phyloP scores from a whole-genome alignment of 2,113 vertebrate species.

The Oplegnathus fasciatus region DNA sequence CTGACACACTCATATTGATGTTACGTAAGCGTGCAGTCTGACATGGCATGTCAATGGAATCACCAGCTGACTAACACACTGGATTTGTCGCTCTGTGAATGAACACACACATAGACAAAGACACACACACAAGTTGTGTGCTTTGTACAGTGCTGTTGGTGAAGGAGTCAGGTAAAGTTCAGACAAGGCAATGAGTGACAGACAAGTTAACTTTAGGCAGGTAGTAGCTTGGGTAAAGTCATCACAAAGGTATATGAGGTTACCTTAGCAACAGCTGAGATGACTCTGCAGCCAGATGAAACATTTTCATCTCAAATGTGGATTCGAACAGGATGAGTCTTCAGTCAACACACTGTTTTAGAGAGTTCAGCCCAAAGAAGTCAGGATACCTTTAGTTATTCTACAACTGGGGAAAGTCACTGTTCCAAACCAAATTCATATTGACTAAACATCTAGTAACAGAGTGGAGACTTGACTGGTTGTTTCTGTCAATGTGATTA shows the following conservation, averaged over 20 bases:
- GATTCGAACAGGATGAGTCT: neutral
- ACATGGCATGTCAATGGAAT: conserved; percentile 64
- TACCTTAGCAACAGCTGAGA: neutral
- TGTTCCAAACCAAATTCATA: neutral
- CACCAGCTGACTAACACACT: conserved; percentile 55
- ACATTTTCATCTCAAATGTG: too few species aligned
- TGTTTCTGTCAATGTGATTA: neutral
- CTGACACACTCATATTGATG: conserved; percentile 19
- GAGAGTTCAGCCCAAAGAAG: neutral
- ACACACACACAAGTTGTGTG: conserved; percentile 20
- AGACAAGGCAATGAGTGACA: neutral
- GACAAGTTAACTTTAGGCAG: neutral
- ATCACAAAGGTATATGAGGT: neutral
- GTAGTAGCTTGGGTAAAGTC: neutral
- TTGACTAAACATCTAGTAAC: neutral
- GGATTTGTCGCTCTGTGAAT: conserved; percentile 62
- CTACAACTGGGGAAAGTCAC: neutral
- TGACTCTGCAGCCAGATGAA: neutral
- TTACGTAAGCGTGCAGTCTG: conserved; percentile 68
- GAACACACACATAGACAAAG: conserved; percentile 1
- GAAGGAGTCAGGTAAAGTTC: neutral
- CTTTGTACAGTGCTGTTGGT: conserved; percentile 2
- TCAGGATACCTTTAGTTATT: neutral
- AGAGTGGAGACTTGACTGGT: neutral
- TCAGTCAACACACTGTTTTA: neutral